Base-by-base conservation (phyloP, 2,113 vertebrate species). In the Candoia aspera region DNA sequence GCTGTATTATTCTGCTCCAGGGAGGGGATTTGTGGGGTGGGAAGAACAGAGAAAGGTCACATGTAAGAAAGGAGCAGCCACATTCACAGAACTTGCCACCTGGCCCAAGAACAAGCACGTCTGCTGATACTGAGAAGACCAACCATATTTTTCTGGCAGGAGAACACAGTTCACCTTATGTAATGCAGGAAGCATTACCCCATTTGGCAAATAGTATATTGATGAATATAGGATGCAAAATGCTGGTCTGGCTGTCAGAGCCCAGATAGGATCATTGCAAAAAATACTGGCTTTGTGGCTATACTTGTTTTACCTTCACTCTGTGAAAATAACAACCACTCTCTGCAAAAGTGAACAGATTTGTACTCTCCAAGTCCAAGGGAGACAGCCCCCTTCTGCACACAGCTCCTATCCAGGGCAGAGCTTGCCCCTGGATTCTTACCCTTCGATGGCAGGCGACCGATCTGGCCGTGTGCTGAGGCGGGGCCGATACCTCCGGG, bases 381-480 rank as follows among this genome's bases (percentile, higher is more conserved):
- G 42, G 42, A 42, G 42, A 42, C 42, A 42, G 42, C 42, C 42
- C 42, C 3, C 49, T 49, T 49, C 49, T 49, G 49, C 49, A 5
- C 5, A 49, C 46, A 49, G 26, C 10, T 8, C 6, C 19, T 1
- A 6, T 2, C 19, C 2, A 21, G 0, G 68, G n/a, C n/a, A 79
- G 68, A 79, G 6, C n/a, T 60, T 6, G 29, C 62, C n/a, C 15
- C 1, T 0, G 0, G 5, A 0, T 8, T 13, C 98, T 97, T 92
- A 99, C 99, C 99, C 99, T 95, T 99, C 99, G 9, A 99, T 98
- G 42, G 99, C 99, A 0, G 99, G 99, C 0, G 99, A 99, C 87
- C 99, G 97, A 92, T 99, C 99, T 0, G 99, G 99, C 68, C 98
- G 98, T 23, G 98, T 98, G 95, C 98, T 99, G 94, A 98, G 99